These are phyloP conservation scores for Rousettus leschenaultii DNA, from an alignment of 2,113 vertebrate genomes.

Conservation along the genomic window DNA sequence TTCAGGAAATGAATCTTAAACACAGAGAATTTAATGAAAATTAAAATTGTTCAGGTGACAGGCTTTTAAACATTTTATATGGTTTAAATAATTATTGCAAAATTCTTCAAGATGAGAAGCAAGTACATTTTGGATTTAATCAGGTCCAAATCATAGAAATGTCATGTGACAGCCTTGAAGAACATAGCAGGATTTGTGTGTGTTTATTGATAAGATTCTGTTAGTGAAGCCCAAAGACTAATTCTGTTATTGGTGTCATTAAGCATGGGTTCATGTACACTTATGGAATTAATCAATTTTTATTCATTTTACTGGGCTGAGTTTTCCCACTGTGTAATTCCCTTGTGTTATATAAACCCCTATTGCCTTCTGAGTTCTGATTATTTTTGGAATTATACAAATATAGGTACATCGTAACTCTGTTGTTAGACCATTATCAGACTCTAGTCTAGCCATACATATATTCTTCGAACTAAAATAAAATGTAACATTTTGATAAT, in stretches of 20 bases:
- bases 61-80: background rate
- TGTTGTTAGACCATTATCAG: background rate
- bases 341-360: background rate
- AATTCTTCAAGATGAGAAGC: background rate
- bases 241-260: background rate
- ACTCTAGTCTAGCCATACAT: background rate
- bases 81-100: constrained; percentile 4
- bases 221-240: background rate
- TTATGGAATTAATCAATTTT: background rate
- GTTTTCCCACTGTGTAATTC: background rate
- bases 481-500: background rate
- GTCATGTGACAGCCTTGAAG: background rate
- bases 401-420: background rate
- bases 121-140: constrained; percentile 13
- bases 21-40: background rate
- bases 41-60: background rate
- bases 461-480: constrained; percentile 19
- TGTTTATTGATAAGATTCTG: background rate
- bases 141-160: background rate
- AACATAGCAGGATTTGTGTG: background rate
- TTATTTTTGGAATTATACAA: background rate
- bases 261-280: background rate
- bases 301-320: background rate
- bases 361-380: background rate
- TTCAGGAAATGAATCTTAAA: background rate